phyloP scores from a whole-genome alignment of 2,888 invertebrate genomes.

The Andrena minutula region DNA sequence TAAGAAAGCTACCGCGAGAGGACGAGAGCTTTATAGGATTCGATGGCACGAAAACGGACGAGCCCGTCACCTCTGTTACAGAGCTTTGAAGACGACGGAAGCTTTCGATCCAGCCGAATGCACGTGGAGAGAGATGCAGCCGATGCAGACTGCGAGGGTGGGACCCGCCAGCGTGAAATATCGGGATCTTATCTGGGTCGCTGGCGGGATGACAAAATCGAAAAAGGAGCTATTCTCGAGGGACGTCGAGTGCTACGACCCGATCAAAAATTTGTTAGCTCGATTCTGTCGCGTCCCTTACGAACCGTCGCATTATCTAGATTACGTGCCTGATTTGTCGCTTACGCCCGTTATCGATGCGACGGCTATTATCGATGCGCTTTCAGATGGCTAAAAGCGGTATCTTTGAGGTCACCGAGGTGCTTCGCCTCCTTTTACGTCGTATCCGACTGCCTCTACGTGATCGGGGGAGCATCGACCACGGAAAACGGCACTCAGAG shows the following conservation, averaged over 20 bases:
- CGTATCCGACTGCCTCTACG: conserved; percentile 86
- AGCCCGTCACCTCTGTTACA: conserved; percentile 72
- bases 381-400: conserved; percentile 77
- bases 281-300: neutral
- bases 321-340: conserved; percentile 31
- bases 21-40: no score
- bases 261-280: conserved; percentile 87
- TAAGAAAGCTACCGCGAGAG: neutral
- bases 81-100: conserved; percentile 88
- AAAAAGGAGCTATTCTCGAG: conserved; percentile 87
- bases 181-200: conserved; percentile 90
- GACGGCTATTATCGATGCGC: neutral
- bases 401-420: conserved; percentile 77
- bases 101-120: conserved; percentile 87
- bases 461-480: conserved; percentile 90
- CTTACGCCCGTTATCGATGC: neutral
- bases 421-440: conserved; percentile 80
- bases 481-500: conserved; percentile 85
- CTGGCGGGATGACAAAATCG: conserved; percentile 89
- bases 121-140: conserved; percentile 87
- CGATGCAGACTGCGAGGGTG: conserved; percentile 88
- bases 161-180: conserved; percentile 88
- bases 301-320: conserved; percentile 13
- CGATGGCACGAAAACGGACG: neutral
- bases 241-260: conserved; percentile 89